These are phyloP conservation scores for Kryptolebias ocellatus DNA, from an alignment of 2,797 vertebrate genomes.

Conservation along the genomic window DNA sequence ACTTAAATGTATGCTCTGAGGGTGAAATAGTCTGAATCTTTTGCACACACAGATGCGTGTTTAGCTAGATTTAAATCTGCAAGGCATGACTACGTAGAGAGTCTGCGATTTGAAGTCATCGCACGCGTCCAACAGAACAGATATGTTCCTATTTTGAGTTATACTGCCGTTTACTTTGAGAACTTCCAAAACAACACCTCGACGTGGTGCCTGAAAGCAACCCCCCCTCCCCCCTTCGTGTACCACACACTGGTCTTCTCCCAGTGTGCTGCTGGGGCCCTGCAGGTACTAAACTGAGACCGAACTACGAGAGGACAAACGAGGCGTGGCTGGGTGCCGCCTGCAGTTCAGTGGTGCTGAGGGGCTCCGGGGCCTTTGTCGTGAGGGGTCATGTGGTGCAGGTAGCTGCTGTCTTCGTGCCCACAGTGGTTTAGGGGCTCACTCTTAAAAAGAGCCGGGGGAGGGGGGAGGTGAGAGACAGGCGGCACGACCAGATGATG, in stretches of 20 bases:
- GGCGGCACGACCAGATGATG: slow-evolving; percentile 88
- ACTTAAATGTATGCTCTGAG: slow-evolving; percentile 43
- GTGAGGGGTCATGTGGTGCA: slow-evolving; percentile 87
- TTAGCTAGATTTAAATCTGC: slow-evolving; percentile 31
- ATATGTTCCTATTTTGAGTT: not conserved
- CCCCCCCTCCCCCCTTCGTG: not conserved
- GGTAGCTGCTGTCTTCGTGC: slow-evolving; percentile 89
- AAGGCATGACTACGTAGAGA: slow-evolving; percentile 19
- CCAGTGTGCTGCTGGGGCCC: not conserved
- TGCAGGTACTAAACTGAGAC: slow-evolving; percentile 43
- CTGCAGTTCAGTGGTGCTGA: slow-evolving; percentile 89
- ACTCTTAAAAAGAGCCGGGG: slow-evolving; percentile 95
- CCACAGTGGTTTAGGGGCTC: slow-evolving; percentile 95
- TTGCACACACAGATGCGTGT: slow-evolving; percentile 17
- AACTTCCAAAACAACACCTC: slow-evolving; percentile 4
- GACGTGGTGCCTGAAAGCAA: slow-evolving; percentile 5
- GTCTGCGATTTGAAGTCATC: slow-evolving; percentile 6
- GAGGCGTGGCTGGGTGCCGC: slow-evolving; percentile 47
- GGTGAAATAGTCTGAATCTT: slow-evolving; percentile 21
- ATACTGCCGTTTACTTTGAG: slow-evolving; percentile 6
- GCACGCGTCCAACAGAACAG: not conserved
- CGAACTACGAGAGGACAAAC: slow-evolving; percentile 31
- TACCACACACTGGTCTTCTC: not conserved
- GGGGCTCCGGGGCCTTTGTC: slow-evolving; percentile 86
- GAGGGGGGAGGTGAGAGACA: slow-evolving; percentile 89